phyloP scores from a whole-genome alignment of 2,113 vertebrate species.

The Semnornis frantzii region DNA sequence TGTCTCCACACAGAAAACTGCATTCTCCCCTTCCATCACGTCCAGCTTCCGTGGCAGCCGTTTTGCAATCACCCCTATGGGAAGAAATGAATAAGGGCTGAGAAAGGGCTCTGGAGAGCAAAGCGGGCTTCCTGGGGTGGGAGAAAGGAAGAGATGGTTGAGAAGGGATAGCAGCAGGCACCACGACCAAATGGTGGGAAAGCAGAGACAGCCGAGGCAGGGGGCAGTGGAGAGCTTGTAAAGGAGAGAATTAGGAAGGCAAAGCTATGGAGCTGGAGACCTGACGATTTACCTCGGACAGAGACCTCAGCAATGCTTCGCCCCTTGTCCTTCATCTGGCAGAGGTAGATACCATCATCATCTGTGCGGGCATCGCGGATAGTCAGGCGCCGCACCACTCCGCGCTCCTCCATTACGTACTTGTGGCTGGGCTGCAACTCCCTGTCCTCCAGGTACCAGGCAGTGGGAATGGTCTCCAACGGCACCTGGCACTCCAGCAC shows the following conservation, averaged over 20 bases:
- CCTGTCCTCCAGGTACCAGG: conserved; percentile 95
- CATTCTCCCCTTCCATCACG: conserved; percentile 94
- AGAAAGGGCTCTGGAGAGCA: neutral
- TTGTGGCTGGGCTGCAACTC: conserved; percentile 92
- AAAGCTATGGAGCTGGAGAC: rapidly evolving
- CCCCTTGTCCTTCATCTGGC: conserved; percentile 94
- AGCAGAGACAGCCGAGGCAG: neutral
- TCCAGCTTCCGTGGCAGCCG: conserved; percentile 93
- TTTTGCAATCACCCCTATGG: conserved; percentile 73
- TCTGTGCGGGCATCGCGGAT: conserved; percentile 90
- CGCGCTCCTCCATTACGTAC: conserved; percentile 93
- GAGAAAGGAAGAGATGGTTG: neutral
- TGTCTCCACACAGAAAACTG: conserved; percentile 93
- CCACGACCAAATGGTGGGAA: neutral
- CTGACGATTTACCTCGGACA: conserved; percentile 85
- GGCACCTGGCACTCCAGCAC: conserved; percentile 97
- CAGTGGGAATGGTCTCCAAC: conserved; percentile 87
- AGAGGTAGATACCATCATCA: conserved; percentile 95
- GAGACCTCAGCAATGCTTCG: conserved; percentile 93
- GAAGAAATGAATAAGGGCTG: neutral
- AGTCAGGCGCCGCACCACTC: conserved; percentile 86
- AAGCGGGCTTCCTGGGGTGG: neutral
- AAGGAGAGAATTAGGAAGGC: neutral
- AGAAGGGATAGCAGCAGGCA: neutral
- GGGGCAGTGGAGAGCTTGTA: neutral